Percentiles rank a stretch among this genome's conserved stretches.
Conservation (phyloP, 2,113 vertebrate species). For the Telmatochromis sp. region DNA sequence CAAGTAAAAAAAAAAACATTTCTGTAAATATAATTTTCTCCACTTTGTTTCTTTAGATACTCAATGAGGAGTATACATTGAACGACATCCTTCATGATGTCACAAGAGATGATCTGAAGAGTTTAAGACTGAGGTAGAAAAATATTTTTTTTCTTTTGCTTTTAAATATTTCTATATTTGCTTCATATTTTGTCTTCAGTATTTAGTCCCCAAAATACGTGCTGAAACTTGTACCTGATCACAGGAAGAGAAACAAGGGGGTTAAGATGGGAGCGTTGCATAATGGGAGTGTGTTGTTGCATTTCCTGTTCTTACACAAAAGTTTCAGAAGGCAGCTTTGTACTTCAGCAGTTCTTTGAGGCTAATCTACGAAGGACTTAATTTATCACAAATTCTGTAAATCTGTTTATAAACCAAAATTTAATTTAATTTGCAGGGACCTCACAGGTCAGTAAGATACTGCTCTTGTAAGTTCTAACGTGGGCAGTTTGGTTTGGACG, state of each 20-base stretch:
- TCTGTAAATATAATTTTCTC: not conserved
- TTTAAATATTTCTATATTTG: not conserved
- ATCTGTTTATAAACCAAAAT: not conserved
- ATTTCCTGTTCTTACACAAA: not conserved
- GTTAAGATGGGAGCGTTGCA: not conserved
- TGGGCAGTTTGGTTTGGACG: not conserved
- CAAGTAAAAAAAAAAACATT: not conserved
- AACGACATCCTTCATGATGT: slow-evolving; percentile 84
- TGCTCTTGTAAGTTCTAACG: not conserved
- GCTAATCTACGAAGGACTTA: not conserved
- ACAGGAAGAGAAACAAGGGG: not conserved
- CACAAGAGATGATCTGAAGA: slow-evolving; percentile 93
- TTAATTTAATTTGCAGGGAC: not conserved
- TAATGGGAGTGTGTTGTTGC: not conserved
- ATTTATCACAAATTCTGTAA: not conserved
- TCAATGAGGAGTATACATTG: slow-evolving; percentile 87
- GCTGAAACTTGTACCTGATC: not conserved
- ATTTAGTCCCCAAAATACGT: not conserved
- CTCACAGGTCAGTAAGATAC: not conserved
- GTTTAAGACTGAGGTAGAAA: slow-evolving; percentile 84
- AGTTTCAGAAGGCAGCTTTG: not conserved
- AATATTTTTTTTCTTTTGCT: not conserved
- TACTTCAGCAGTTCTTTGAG: not conserved
- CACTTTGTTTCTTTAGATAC: slow-evolving; percentile 50
- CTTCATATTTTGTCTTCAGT: not conserved